Percentiles rank a stretch among this genome's conserved stretches.
phyloP scores from a whole-genome alignment of 2,797 vertebrate genomes.

The Borostomias antarcticus region DNA sequence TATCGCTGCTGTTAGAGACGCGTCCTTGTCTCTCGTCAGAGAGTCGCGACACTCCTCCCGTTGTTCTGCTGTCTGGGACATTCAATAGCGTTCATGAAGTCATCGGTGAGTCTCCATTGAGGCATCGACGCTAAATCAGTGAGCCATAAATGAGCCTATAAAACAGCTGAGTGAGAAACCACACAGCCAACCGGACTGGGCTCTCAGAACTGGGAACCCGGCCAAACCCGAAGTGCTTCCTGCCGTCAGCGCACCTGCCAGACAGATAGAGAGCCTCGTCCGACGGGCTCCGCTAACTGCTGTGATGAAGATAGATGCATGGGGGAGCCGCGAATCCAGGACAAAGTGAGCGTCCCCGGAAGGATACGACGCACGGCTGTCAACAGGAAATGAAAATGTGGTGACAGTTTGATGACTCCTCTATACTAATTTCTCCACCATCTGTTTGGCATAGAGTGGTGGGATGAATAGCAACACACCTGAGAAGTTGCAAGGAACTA shows the following conservation, averaged over 20 bases:
- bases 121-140: constrained; percentile 53
- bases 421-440: not conserved
- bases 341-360: constrained; percentile 6
- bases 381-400: constrained; percentile 17
- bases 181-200: not conserved
- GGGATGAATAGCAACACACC: not conserved
- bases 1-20: not conserved
- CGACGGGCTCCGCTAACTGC: constrained; percentile 19
- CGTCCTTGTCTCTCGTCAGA: not conserved
- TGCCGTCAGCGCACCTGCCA: not conserved
- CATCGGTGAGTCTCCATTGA: constrained; percentile 4
- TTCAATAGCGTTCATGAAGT: not conserved
- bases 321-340: too few species aligned
- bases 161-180: too few species aligned
- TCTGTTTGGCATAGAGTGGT: not conserved
- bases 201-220: constrained; percentile 28
- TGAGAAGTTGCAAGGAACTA: not conserved
- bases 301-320: constrained; percentile 31
- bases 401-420: constrained; percentile 18
- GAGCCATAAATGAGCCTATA: constrained; percentile 47
- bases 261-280: constrained; percentile 4
- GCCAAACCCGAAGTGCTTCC: constrained; percentile 25
- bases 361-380: not conserved
- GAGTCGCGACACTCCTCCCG: not conserved
- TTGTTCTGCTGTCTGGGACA: not conserved